Evolutionary conservation across 2,888 invertebrate species (phyloP).

Genomic region (Caenorhabditis becei): DNA sequence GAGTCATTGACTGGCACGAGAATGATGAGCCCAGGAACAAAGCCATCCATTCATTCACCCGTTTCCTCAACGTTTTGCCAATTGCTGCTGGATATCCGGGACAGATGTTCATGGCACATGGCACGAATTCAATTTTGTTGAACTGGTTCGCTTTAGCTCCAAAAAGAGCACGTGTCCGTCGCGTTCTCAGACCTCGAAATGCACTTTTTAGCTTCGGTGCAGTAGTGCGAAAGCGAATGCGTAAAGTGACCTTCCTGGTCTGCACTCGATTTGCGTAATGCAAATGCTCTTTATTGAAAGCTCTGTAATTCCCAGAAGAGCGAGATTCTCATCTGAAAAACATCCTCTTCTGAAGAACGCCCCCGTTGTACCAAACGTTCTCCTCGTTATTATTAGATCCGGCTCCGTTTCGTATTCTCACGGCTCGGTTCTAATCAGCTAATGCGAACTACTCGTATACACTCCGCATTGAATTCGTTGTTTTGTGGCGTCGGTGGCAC

Average conservation of each 20-base stretch:
- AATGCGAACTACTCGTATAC: slow-evolving; percentile 6
- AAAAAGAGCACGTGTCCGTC: background rate
- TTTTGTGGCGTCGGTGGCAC: background rate
- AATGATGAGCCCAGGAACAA: background rate
- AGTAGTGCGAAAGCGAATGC: background rate
- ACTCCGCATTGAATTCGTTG: background rate
- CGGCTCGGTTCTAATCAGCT: slow-evolving; percentile 16
- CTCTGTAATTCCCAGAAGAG: no score
- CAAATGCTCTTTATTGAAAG: background rate
- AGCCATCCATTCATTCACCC: background rate
- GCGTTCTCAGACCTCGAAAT: background rate
- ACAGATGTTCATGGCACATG: background rate
- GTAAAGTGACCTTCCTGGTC: background rate
- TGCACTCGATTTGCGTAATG: background rate
- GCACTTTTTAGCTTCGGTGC: background rate
- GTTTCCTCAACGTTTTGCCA: background rate
- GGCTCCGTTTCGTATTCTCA: background rate
- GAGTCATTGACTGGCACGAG: background rate
- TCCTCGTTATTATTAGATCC: no score
- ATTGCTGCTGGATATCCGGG: background rate
- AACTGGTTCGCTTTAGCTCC: background rate
- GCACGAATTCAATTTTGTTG: background rate
- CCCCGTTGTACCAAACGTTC: no score
- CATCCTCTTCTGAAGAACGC: no score
- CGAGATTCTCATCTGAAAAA: no score